Evolutionary conservation across 2,797 vertebrate genomes (phyloP).

Genomic region (Semaprochilodus insignis): DNA sequence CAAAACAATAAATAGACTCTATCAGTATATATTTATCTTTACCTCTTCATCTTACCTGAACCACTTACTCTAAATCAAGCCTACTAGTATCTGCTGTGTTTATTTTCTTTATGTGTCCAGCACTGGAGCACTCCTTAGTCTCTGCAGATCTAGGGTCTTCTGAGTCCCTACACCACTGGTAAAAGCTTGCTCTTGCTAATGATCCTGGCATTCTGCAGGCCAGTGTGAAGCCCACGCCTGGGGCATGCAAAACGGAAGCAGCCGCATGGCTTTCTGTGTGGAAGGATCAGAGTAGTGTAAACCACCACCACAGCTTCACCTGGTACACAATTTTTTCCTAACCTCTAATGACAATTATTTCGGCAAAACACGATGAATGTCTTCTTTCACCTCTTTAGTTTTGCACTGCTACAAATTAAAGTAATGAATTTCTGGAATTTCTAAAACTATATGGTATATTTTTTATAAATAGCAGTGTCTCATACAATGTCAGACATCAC

Average conservation of each 20-base stretch:
- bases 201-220: slow-evolving; percentile 64
- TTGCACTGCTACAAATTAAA: too few species aligned
- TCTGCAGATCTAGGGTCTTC: neutral
- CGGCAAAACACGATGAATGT: too few species aligned
- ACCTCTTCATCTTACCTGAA: neutral
- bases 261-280: slow-evolving; percentile 38
- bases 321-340: neutral
- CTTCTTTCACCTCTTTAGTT: neutral
- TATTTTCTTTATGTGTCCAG: neutral
- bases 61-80: neutral
- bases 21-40: slow-evolving; percentile 19
- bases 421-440: too few species aligned
- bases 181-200: slow-evolving; percentile 73
- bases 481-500: neutral
- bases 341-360: too few species aligned
- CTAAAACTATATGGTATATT: too few species aligned
- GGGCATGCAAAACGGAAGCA: slow-evolving; percentile 71
- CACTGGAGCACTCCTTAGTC: neutral
- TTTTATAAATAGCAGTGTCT: too few species aligned
- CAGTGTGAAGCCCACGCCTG: slow-evolving; percentile 64
- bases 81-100: neutral
- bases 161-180: slow-evolving; percentile 65
- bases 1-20: neutral
- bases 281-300: neutral
- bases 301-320: neutral